Evolutionary conservation across 2,797 vertebrate genomes (phyloP), one percentile per base, ranked within the genome.

Genomic region (Mormyrops boulengeri): DNA sequence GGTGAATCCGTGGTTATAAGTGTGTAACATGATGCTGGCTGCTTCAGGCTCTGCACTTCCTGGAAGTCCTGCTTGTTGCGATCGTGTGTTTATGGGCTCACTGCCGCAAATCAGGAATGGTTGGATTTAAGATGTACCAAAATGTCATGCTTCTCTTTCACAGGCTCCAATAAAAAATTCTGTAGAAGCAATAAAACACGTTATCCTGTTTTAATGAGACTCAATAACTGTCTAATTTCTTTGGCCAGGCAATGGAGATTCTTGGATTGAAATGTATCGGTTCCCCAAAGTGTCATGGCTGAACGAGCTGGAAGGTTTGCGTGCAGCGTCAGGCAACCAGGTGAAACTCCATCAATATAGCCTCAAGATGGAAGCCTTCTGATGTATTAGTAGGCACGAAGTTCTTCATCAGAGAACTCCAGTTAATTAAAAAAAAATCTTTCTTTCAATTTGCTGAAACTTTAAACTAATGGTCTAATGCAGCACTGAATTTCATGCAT

Each of bases 281-380:
- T 95, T 99, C 92, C 97, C 97, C 30, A 93, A 93, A 91, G 97
- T 97, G 84, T 91, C 93, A 52, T 99, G 98, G 98, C 91, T 96
- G 88, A 97, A 94, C 91, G 96, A 98, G 87, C 77, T 94, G 9
- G 95, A 96, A 69, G 87, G 91, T 87, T 90, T 87, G 2, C n/a
- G 91, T 44, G 73, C 52, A 14, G 3, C 2, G 0, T 17, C 90
- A 88, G 91, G 92, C 50, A 90, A 89, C 17, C 92, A 94, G 94
- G 94, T 94, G 73, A 52, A 12, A 41, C 26, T 4, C 41, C 38
- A 82, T 82, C 41, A n/a, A 7, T 17, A 14, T 38, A 6, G 1
- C 47, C 53, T 11, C 34, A 60, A 49, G 50, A 86, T 26, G n/a
- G 44, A 85, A 12, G 47, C 44, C 3, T 50, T 14, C n/a, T 53